Percentiles rank a stretch among this genome's conserved stretches.
Conservation (phyloP, 2,113 vertebrate species). For the Microtus richardsoni region DNA sequence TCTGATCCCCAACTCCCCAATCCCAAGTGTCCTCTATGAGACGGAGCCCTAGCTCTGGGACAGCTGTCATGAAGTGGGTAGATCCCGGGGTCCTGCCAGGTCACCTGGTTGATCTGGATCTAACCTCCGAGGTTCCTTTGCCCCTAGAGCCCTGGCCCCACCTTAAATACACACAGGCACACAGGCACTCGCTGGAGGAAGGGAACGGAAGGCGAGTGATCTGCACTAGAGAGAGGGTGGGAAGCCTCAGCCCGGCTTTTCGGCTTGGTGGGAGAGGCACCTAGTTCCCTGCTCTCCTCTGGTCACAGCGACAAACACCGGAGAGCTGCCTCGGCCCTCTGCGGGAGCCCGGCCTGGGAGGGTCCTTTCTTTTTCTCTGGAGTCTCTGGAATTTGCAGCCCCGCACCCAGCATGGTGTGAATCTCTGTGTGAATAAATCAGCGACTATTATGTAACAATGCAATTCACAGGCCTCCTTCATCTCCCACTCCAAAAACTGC, state of each 20-base stretch:
- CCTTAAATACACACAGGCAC: not conserved
- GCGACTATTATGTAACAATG: not conserved
- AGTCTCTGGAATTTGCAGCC: not conserved
- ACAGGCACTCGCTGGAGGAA: not conserved
- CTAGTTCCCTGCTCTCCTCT: not conserved
- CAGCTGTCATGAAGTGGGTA: not conserved
- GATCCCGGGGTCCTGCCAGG: not conserved
- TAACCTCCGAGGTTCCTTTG: not conserved
- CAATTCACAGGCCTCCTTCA: not conserved
- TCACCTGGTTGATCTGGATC: not conserved
- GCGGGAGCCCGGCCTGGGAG: not conserved
- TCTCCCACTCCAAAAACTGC: not conserved
- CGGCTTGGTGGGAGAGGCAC: not conserved
- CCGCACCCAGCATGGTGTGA: not conserved
- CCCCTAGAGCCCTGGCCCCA: not conserved
- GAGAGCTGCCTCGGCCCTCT: not conserved
- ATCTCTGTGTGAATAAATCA: not conserved
- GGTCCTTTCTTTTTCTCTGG: not conserved
- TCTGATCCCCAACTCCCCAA: not conserved
- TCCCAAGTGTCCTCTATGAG: not conserved
- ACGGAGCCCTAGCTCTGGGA: not conserved
- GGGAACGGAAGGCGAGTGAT: not conserved
- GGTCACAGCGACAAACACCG: not conserved
- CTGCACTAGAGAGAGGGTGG: not conserved
- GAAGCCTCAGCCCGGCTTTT: not conserved